A percentile compares a stretch with the other conserved stretches of the same genome.
Evolutionary conservation across 2,113 vertebrate species (phyloP).

Genomic region (Cynopterus brachyotis): DNA sequence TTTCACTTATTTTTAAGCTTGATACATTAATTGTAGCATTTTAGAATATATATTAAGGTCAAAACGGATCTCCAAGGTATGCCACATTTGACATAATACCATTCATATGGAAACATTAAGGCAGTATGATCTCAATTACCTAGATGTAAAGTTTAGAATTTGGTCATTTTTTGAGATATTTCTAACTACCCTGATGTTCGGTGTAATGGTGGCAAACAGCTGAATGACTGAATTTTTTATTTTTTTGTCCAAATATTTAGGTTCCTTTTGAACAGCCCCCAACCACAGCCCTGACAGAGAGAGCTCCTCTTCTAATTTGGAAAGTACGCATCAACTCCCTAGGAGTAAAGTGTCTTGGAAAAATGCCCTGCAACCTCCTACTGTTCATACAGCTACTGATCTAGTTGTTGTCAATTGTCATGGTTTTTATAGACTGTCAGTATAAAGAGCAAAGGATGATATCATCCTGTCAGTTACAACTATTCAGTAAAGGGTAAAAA

Average conservation of each 20-base stretch:
- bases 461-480: not conserved
- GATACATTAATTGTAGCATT: not conserved
- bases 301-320: not conserved
- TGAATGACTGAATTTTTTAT: not conserved
- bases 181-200: not conserved
- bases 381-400: not conserved
- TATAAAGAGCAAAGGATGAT: not conserved
- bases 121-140: slow-evolving; percentile 11
- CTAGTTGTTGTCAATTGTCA: not conserved
- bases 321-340: not conserved
- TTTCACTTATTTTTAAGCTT: slow-evolving; percentile 10
- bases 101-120: not conserved
- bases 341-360: not conserved
- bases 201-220: slow-evolving; percentile 18
- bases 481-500: not conserved
- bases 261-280: not conserved
- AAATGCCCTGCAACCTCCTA: not conserved
- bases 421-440: not conserved
- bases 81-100: not conserved
- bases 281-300: not conserved
- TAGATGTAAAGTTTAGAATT: slow-evolving; percentile 20
- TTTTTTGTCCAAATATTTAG: slow-evolving; percentile 11
- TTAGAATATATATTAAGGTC: not conserved
- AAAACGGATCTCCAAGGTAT: not conserved
- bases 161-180: slow-evolving; percentile 25